Percentiles rank a stretch among this genome's conserved stretches.
phyloP scores from a whole-genome alignment of 2,113 vertebrate species.

The Gallinago paraguaiae region DNA sequence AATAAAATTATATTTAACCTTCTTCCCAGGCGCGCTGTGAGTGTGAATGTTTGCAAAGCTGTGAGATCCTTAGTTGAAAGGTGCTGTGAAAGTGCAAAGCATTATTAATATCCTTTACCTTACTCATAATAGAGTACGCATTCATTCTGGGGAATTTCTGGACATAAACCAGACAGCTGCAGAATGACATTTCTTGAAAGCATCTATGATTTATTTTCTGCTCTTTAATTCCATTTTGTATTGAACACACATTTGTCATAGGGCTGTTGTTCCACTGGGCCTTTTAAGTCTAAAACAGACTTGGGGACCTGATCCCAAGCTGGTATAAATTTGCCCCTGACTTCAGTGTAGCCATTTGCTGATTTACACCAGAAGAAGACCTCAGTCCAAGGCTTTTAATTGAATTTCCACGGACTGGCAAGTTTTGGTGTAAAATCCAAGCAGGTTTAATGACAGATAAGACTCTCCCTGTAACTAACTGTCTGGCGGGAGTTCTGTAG shows the following conservation, averaged over 20 bases:
- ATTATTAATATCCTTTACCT: constrained; percentile 67
- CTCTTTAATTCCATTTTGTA: constrained; percentile 69
- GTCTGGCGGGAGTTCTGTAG: constrained; percentile 24
- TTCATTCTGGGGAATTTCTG: constrained; percentile 56
- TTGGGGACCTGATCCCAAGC: not conserved
- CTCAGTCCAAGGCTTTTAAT: not conserved
- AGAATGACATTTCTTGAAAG: constrained; percentile 69
- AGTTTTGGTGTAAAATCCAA: constrained; percentile 28
- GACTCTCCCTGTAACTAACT: not conserved
- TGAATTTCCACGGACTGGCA: not conserved
- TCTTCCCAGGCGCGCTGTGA: not conserved
- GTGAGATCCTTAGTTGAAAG: constrained; percentile 66
- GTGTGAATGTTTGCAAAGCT: constrained; percentile 57
- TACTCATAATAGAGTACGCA: constrained; percentile 4
- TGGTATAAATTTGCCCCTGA: not conserved
- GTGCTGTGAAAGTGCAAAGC: constrained; percentile 61
- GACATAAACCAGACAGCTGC: constrained; percentile 70
- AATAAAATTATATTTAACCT: constrained; percentile 24
- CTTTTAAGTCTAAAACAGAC: constrained; percentile 48
- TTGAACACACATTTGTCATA: constrained; percentile 61
- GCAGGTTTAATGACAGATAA: constrained; percentile 36
- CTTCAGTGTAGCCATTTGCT: not conserved
- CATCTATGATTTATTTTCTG: constrained; percentile 66
- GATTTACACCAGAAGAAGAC: constrained; percentile 30
- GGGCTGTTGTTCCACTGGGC: constrained; percentile 3